Evolutionary conservation across 2,797 vertebrate species (phyloP).

Genomic region (Anomalospiza imberbis): DNA sequence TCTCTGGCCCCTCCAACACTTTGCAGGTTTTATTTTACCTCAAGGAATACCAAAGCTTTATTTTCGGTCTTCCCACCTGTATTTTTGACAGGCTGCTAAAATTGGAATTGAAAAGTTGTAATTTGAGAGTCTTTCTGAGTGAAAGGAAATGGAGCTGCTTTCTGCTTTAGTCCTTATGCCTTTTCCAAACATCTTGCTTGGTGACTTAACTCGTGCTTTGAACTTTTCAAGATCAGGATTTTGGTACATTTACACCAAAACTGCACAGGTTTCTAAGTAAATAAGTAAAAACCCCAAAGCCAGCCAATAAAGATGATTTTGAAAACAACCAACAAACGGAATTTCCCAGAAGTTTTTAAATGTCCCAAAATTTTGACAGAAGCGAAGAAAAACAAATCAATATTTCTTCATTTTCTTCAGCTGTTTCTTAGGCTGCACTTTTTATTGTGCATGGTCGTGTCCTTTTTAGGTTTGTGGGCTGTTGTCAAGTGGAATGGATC

Average conservation of each 20-base stretch:
- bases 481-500: not conserved
- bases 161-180: not conserved
- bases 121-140: not conserved
- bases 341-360: not conserved
- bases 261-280: not conserved
- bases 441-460: not conserved
- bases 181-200: not conserved
- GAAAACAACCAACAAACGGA: rapidly evolving
- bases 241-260: not conserved
- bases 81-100: not conserved
- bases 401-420: not conserved
- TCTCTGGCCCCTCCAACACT: too few relatives aligned
- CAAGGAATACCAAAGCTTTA: not conserved
- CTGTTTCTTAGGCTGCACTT: not conserved
- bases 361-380: not conserved
- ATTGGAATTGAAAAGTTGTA: not conserved
- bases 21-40: not conserved
- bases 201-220: not conserved
- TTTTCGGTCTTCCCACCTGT: not conserved
- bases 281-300: not conserved
- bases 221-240: not conserved
- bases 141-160: not conserved
- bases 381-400: rapidly evolving
- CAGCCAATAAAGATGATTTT: rapidly evolving
- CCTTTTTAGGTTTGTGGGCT: not conserved